A percentile compares a stretch with the other conserved stretches of the same genome.
Conservation (phyloP, 2,113 vertebrate species). For the Hassar affinis region DNA sequence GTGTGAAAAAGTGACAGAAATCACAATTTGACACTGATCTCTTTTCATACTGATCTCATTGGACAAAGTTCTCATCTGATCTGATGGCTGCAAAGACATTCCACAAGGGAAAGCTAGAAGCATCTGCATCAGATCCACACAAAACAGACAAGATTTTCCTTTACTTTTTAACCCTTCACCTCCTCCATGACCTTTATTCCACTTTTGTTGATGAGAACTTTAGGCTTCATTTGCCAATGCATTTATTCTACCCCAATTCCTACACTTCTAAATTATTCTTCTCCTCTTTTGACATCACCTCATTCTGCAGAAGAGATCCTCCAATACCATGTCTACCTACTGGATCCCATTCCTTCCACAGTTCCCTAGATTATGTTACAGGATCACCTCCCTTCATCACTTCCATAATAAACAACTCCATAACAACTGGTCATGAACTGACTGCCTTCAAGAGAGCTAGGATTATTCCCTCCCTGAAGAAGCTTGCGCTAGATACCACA, state of each 20-base stretch:
- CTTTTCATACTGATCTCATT: neutral
- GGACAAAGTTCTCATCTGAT: neutral
- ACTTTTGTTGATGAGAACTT: neutral
- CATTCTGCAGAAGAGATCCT: neutral
- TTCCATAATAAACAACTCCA: neutral
- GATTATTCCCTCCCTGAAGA: neutral
- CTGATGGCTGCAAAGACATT: neutral
- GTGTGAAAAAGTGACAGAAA: neutral
- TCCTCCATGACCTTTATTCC: neutral
- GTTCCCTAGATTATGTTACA: neutral
- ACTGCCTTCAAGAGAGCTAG: neutral
- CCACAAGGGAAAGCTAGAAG: neutral
- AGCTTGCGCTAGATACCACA: neutral
- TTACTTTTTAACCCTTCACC: neutral
- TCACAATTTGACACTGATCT: neutral
- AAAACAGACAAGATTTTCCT: neutral
- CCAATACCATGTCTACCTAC: neutral
- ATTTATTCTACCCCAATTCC: neutral
- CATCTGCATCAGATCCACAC: too few relatives aligned
- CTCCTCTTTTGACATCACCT: neutral
- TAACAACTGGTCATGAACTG: neutral
- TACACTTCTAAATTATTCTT: neutral
- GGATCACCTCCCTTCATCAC: neutral
- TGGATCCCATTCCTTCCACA: neutral
- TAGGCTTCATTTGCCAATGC: neutral